These are phyloP conservation scores for Acanthopagrus latus DNA, from an alignment of 2,797 vertebrate genomes.

Conservation along the genomic window DNA sequence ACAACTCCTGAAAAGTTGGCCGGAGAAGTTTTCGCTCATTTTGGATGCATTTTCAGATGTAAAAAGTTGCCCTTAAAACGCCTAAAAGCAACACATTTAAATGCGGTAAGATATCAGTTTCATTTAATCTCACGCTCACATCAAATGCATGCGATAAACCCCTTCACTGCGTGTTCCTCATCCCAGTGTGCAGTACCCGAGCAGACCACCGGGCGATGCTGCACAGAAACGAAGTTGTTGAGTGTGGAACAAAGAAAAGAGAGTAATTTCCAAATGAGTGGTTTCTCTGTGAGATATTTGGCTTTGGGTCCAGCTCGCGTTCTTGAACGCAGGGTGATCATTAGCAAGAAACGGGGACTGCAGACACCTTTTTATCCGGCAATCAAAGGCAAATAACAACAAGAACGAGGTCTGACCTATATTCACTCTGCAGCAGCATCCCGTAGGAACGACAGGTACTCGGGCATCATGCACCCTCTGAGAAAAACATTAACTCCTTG, in stretches of 20 bases:
- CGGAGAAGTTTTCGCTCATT: slow-evolving; percentile 64
- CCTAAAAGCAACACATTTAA: slow-evolving; percentile 66
- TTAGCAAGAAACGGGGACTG: slow-evolving; percentile 47
- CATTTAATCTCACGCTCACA: slow-evolving; percentile 65
- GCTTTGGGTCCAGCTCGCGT: slow-evolving; percentile 42
- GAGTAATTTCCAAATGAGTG: slow-evolving; percentile 31
- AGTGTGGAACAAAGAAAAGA: slow-evolving; percentile 76
- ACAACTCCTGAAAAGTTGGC: slow-evolving; percentile 58
- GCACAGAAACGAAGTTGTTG: slow-evolving; percentile 48
- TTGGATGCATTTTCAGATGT: slow-evolving; percentile 67
- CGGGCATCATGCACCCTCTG: slow-evolving; percentile 26
- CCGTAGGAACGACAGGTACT: slow-evolving; percentile 64
- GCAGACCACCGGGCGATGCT: slow-evolving; percentile 75
- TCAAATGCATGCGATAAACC: slow-evolving; percentile 64
- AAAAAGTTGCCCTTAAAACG: slow-evolving; percentile 61
- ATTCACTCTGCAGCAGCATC: slow-evolving; percentile 65
- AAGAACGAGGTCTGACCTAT: slow-evolving; percentile 73
- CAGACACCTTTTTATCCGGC: slow-evolving; percentile 50
- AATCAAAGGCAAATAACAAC: slow-evolving; percentile 68
- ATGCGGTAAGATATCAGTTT: slow-evolving; percentile 64
- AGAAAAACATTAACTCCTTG: slow-evolving; percentile 19
- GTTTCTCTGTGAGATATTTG: slow-evolving; percentile 68
- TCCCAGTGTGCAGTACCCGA: slow-evolving; percentile 46
- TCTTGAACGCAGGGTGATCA: slow-evolving; percentile 54
- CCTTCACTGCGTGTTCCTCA: not conserved